phyloP scores from a whole-genome alignment of 2,888 invertebrate species.

The Ectemnius lituratus region DNA sequence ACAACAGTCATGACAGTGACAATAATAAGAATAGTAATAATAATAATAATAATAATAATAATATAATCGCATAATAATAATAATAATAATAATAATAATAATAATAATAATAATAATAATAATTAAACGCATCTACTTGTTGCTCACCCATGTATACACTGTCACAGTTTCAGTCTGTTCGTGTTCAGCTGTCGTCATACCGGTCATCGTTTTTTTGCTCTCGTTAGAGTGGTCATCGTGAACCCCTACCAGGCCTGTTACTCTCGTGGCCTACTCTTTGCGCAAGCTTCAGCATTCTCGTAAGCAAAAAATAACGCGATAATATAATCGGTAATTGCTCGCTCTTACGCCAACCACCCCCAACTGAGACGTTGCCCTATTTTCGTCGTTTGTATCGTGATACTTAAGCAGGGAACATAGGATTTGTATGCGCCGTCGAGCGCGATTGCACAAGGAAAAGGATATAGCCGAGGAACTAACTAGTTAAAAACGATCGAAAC shows the following conservation, averaged over 20 bases:
- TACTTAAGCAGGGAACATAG: not conserved
- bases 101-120: constrained; percentile 23
- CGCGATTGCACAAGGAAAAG: constrained; percentile 39
- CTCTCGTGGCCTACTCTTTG: constrained; percentile 28
- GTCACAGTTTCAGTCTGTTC: constrained; percentile 9
- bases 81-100: constrained; percentile 17
- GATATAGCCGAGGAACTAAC: constrained; percentile 39
- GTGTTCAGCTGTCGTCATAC: constrained; percentile 10
- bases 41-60: constrained; percentile 12
- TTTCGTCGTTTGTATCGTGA: not conserved
- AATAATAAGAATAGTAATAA: constrained; percentile 28
- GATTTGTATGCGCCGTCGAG: constrained; percentile 21
- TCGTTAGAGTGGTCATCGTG: not conserved
- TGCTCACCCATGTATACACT: constrained; percentile 23
- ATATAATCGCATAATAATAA: constrained; percentile 2
- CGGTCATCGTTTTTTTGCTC: not conserved
- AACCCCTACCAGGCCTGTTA: constrained; percentile 15
- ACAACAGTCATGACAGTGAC: constrained; percentile 23
- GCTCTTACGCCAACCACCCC: not conserved
- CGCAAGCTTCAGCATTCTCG: no score
- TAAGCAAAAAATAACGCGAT: no score
- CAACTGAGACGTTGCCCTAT: not conserved
- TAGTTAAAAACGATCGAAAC: constrained; percentile 44
- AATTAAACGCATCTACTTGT: constrained; percentile 11
- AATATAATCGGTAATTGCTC: no score